Evolutionary conservation across 2,113 vertebrate genomes (phyloP).

Genomic region (Nesospiza acunhae): DNA sequence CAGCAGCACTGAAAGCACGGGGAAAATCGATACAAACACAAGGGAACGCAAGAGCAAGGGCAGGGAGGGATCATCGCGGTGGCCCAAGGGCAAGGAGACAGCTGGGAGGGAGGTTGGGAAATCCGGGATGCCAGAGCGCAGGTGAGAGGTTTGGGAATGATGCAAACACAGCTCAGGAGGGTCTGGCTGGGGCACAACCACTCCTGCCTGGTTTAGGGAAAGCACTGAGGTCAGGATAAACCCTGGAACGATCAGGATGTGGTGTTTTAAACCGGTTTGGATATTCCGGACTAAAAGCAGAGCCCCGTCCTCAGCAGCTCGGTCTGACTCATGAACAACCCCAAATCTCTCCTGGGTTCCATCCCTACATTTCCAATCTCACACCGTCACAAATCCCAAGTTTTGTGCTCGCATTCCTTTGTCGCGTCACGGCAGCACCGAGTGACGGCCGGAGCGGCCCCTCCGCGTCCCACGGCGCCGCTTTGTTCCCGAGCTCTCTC

Average conservation of each 20-base stretch:
- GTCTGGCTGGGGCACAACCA: not conserved
- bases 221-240: not conserved
- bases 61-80: rapidly evolving
- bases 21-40: rapidly evolving
- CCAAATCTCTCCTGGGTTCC: not conserved
- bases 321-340: not conserved
- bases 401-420: rapidly evolving
- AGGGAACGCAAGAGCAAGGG: rapidly evolving
- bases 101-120: not conserved
- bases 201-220: not conserved
- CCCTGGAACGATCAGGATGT: rapidly evolving
- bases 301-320: not conserved
- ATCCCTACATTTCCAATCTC: rapidly evolving
- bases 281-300: rapidly evolving
- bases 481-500: rapidly evolving
- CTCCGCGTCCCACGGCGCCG: not conserved
- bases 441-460: not conserved
- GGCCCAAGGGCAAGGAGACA: not conserved
- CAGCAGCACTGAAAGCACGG: rapidly evolving
- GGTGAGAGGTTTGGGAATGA: not conserved
- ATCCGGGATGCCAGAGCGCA: not conserved
- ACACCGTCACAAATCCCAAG: rapidly evolving
- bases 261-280: not conserved
- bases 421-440: not conserved
- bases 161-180: not conserved